Conservation (phyloP, 1,140 invertebrate genomes). For the Caenorhabditis tropicalis region DNA sequence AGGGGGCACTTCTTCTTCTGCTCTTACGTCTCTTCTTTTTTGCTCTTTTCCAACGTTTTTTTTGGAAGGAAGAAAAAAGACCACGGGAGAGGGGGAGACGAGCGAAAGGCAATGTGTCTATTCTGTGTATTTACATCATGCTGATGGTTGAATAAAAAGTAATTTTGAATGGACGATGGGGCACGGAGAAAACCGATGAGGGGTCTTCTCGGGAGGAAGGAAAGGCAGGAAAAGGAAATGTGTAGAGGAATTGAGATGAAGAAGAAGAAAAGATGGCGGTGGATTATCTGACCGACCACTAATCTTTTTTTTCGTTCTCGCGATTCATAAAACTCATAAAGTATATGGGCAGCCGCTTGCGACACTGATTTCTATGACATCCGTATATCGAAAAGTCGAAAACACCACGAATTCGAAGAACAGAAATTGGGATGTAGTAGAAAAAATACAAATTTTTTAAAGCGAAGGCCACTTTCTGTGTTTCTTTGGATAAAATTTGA, state of each 20-base stretch:
- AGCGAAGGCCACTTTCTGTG: no score
- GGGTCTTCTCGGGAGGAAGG: background rate
- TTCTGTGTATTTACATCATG: constrained; percentile 28
- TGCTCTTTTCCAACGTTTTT: background rate
- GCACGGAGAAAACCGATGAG: constrained; percentile 10
- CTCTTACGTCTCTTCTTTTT: background rate
- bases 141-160: constrained; percentile 31
- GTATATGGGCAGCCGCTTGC: background rate
- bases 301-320: constrained; percentile 11
- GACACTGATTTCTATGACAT: background rate
- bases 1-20: background rate
- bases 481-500: no score
- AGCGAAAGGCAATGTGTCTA: background rate
- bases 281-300: constrained; percentile 22
- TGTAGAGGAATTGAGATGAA: background rate
- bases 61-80: background rate
- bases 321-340: constrained; percentile 43
- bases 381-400: no score
- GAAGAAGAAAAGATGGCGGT: background rate
- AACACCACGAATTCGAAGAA: no score
- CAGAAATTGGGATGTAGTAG: no score
- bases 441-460: no score
- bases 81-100: background rate
- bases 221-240: no score
- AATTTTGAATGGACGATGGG: constrained; percentile 29